Conservation (phyloP, 2,113 vertebrate genomes). For the Erythrolamprus reginae region DNA sequence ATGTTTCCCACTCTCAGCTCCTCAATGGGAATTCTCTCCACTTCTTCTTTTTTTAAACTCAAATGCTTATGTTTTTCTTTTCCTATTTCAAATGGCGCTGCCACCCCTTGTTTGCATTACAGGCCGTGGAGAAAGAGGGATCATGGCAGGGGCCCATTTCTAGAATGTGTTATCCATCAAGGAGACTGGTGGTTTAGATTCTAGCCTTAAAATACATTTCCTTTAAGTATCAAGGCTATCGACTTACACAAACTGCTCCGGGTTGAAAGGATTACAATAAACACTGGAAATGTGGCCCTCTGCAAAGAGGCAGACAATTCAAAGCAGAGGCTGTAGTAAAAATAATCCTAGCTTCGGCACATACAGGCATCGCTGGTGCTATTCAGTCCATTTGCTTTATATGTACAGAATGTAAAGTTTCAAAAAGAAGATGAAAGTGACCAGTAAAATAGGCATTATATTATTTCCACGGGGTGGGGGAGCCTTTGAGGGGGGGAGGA, state of each 20-base stretch:
- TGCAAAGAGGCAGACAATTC: not conserved
- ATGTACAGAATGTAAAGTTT: not conserved
- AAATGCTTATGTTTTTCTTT: not conserved
- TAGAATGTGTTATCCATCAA: not conserved
- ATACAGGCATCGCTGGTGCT: not conserved
- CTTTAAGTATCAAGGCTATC: not conserved
- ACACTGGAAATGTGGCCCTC: not conserved
- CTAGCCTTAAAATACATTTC: not conserved
- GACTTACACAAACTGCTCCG: not conserved
- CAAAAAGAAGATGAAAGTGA: not conserved
- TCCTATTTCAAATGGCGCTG: not conserved
- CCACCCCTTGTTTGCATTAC: not conserved
- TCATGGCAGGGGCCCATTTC: not conserved
- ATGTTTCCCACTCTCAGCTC: not conserved
- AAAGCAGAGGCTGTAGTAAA: not conserved
- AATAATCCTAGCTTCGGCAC: not conserved
- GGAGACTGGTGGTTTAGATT: not conserved
- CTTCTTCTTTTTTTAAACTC: not conserved
- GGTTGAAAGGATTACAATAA: not conserved
- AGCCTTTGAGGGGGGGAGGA: rapidly evolving
- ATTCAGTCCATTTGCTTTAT: not conserved
- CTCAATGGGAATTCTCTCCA: not conserved
- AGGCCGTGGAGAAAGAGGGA: not conserved
- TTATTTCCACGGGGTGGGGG: not conserved
- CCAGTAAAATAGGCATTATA: not conserved